Percentiles rank a stretch among this genome's conserved stretches.
Evolutionary conservation across 1,140 invertebrate genomes (phyloP).

Genomic region (Diuraphis noxia): DNA sequence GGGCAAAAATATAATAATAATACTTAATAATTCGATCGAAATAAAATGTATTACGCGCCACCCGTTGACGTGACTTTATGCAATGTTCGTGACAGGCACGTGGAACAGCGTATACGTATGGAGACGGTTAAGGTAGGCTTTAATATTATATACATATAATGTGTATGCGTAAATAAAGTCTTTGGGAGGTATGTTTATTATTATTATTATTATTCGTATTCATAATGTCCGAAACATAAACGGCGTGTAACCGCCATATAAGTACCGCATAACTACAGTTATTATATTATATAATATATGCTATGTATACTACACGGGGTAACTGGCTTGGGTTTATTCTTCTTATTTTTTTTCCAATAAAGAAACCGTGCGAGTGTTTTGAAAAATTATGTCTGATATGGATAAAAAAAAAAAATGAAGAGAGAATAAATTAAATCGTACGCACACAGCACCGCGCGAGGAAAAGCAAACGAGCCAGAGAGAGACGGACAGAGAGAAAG

Average conservation of each 20-base stretch:
- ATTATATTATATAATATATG: background rate
- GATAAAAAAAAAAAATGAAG: background rate
- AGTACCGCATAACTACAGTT: background rate
- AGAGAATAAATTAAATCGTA: constrained; percentile 44
- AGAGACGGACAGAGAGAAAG: background rate
- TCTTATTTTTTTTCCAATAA: constrained; percentile 18
- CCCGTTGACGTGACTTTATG: constrained; percentile 10
- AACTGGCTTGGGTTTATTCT: background rate
- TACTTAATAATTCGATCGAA: constrained; percentile 26
- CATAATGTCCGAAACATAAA: constrained; percentile 2
- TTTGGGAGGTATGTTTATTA: background rate
- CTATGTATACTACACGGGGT: background rate
- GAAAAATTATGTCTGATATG: constrained; percentile 42
- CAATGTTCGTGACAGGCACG: constrained; percentile 20
- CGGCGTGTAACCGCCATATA: background rate
- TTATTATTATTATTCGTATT: background rate
- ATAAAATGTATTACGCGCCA: constrained; percentile 28
- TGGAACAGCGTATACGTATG: background rate
- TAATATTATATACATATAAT: background rate
- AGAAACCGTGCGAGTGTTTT: constrained; percentile 34
- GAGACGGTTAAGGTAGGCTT: constrained; percentile 2
- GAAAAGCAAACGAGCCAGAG: background rate
- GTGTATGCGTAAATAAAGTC: background rate
- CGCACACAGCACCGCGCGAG: background rate
- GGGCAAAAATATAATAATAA: background rate